Conservation (phyloP, 2,113 vertebrate species). For the Silurus meridionalis region DNA sequence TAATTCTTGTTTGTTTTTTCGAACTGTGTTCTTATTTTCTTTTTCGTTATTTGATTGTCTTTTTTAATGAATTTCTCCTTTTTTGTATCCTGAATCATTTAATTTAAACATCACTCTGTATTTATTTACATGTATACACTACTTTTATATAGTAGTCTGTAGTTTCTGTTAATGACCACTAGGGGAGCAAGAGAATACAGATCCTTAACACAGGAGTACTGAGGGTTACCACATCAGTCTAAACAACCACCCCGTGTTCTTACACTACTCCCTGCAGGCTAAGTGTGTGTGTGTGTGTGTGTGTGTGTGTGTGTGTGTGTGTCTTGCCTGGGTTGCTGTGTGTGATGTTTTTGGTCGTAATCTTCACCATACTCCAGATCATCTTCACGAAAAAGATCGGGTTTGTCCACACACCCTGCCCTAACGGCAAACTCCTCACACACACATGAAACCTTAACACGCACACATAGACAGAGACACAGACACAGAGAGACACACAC, state of each 20-base stretch:
- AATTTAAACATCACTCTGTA: too few species aligned
- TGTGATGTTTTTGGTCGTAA: slow-evolving; percentile 68
- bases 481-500: background rate
- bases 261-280: background rate
- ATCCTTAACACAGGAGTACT: too few species aligned
- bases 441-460: slow-evolving; percentile 85
- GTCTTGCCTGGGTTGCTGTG: slow-evolving; percentile 78
- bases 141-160: too few species aligned
- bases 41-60: too few species aligned
- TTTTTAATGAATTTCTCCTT: too few species aligned
- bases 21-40: too few species aligned
- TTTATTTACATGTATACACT: too few species aligned
- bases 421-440: slow-evolving; percentile 82
- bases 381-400: slow-evolving; percentile 79
- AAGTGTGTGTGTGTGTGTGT: background rate
- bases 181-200: too few species aligned
- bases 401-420: slow-evolving; percentile 79
- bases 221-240: too few species aligned
- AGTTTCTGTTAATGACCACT: too few species aligned
- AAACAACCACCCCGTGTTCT: background rate
- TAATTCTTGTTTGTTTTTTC: too few species aligned
- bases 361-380: slow-evolving; percentile 74
- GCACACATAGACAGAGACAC: slow-evolving; percentile 35
- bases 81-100: too few species aligned
- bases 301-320: slow-evolving; percentile 13